Percentiles rank a stretch among this genome's conserved stretches.
phyloP scores from a whole-genome alignment of 1,140 invertebrate genomes.

The Orchestia grillus region DNA sequence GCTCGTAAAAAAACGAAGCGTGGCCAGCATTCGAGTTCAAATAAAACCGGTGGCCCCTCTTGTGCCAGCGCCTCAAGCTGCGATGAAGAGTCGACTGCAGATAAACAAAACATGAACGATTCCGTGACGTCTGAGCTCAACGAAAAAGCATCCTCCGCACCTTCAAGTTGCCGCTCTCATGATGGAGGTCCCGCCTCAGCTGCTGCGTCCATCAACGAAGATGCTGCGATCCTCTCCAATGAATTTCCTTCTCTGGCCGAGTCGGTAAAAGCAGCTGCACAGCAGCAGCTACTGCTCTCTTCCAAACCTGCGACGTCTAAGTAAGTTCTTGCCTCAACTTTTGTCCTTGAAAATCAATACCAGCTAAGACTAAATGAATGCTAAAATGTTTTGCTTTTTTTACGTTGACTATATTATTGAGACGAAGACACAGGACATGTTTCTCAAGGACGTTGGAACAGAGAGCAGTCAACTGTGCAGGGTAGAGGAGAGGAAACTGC shows the following conservation, averaged over 20 bases:
- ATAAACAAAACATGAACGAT: not conserved
- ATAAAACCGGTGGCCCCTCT: not conserved
- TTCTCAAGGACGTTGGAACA: not conserved
- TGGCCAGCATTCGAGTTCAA: not conserved
- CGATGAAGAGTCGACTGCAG: not conserved
- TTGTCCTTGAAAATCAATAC: not conserved
- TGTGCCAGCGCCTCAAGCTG: not conserved
- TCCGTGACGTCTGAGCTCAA: not conserved
- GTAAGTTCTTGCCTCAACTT: not conserved
- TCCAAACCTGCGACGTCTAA: not conserved
- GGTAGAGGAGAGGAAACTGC: not conserved
- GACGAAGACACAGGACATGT: not conserved
- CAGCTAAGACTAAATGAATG: not conserved
- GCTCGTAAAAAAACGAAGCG: not conserved
- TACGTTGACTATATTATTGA: not conserved
- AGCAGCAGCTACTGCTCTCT: not conserved
- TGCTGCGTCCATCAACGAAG: not conserved
- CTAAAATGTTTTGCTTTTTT: not conserved
- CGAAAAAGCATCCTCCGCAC: not conserved
- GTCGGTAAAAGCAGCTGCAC: not conserved
- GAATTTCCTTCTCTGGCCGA: conserved; percentile 35
- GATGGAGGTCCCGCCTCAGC: not conserved
- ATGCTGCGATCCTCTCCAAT: too few species aligned
- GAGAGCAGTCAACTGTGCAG: not conserved
- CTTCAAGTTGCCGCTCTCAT: not conserved